These are phyloP conservation scores for Nemapogon koenigi DNA, from an alignment of 2,888 invertebrate species.

Conservation along the genomic window DNA sequence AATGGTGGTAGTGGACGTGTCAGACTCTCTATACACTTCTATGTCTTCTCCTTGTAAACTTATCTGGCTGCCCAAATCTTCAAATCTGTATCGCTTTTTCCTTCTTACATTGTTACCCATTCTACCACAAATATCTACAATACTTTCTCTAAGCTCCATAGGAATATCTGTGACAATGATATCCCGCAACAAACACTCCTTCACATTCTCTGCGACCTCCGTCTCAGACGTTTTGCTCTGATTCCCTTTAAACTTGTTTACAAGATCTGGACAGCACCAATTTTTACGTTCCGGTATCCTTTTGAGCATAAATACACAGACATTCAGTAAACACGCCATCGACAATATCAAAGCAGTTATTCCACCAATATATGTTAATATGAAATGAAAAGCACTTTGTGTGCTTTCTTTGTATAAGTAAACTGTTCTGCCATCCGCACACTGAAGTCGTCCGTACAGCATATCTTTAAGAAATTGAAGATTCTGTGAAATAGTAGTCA, in stretches of 20 bases:
- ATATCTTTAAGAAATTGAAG: slow-evolving; percentile 32
- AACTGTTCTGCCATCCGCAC: no score
- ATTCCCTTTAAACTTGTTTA: slow-evolving; percentile 15
- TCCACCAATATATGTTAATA: slow-evolving; percentile 24
- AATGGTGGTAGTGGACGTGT: no score
- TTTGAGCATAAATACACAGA: no score
- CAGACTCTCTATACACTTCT: no score
- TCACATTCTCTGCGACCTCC: slow-evolving; percentile 12
- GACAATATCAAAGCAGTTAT: slow-evolving; percentile 25
- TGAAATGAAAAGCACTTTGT: no score
- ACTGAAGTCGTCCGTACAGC: slow-evolving; percentile 33
- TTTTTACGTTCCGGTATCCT: no score
- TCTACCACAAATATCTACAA: slow-evolving; percentile 20
- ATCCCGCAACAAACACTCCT: slow-evolving; percentile 31
- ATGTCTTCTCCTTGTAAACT: slow-evolving; percentile 19
- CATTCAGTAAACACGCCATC: slow-evolving; percentile 24
- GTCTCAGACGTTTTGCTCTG: slow-evolving; percentile 4
- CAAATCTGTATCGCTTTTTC: not conserved
- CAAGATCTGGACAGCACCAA: no score
- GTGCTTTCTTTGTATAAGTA: no score
- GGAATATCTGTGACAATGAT: slow-evolving; percentile 38
- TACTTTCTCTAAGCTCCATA: slow-evolving; percentile 31
- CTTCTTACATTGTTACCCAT: not conserved
- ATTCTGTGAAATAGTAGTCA: slow-evolving; percentile 43
- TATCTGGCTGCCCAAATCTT: slow-evolving; percentile 21